Percentiles rank a stretch among this genome's conserved stretches.
These are phyloP conservation scores for roundworm (Caenorhabditis elegans) DNA, from an alignment of 1,140 invertebrate species.

Conservation along the genomic window DNA sequence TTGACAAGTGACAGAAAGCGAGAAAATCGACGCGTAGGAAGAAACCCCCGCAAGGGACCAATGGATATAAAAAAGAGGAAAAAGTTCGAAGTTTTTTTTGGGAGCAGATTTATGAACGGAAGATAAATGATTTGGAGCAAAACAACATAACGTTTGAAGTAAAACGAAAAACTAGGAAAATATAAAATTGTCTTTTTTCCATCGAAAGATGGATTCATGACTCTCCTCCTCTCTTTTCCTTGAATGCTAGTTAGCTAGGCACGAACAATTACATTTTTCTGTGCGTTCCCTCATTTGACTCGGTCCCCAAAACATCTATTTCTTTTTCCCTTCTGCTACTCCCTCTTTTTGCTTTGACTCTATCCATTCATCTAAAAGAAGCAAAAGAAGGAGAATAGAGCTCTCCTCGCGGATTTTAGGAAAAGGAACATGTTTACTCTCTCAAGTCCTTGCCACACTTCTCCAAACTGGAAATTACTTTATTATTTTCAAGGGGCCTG, in stretches of 20 bases:
- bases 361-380: not conserved
- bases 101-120: not conserved
- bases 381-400: not conserved
- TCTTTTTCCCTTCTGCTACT: not conserved
- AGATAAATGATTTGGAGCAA: not conserved
- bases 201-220: too few species aligned
- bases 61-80: not conserved
- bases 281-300: slow-evolving; percentile 22
- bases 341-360: not conserved
- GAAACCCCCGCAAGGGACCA: not conserved
- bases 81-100: too few species aligned
- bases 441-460: too few species aligned
- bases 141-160: not conserved
- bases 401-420: not conserved
- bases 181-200: too few species aligned
- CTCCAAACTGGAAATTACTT: too few species aligned
- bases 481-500: too few species aligned
- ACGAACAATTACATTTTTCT: not conserved
- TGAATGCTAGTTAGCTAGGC: not conserved
- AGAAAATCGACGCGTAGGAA: not conserved
- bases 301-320: slow-evolving; percentile 15
- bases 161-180: not conserved
- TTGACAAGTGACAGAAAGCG: slow-evolving; percentile 15
- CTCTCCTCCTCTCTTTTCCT: not conserved
- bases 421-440: not conserved